Base-by-base conservation (phyloP, 2,888 invertebrate species). In the Macropis europaea region DNA sequence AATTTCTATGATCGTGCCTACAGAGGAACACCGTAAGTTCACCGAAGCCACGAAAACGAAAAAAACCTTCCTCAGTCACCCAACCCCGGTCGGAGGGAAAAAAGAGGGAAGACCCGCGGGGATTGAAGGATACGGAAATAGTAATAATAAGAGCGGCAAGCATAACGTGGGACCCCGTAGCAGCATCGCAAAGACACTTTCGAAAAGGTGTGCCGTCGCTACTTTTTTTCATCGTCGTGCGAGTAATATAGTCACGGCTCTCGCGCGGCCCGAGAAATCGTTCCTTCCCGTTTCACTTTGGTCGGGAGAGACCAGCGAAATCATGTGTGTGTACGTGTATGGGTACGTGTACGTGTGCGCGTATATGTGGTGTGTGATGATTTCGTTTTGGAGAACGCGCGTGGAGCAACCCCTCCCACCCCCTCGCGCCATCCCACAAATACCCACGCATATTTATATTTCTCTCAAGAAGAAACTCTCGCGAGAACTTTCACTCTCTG, bases 401-500 rank as follows among this genome's bases (percentile, higher is more conserved):
- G 13, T 57, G 6, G 19, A 32, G 17, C 17, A 19, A 13, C 22
- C 40, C 17, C 15, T n/a, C 11, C 34, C 11, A 26, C 36, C 22
- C 1, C 15, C 43, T 7, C 3, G 19, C 48, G 40, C 5, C 26
- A 13, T 13, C 28, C 15, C 17, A 7, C 2, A n/a, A n/a, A 7
- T 30, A 52, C 47, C 57, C 30, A 42, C 63, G 47, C 34, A 30
- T 56, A 26, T 50, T 53, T 64, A 13, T 28, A 38, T 45, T 34
- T 17, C 34, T 50, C 13, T 5, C 22, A 32, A 26, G 56, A 74
- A 74, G 68, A 75, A 69, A 70, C 62, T 61, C 61, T 17, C 26
- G 0, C 26, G 0, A 19, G 11, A 24, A 72, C 72, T 77, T 79
- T 79, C 77, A 77, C 69, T 79, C 67, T 76, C 63, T 17, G 54